Evolutionary conservation across 2,113 vertebrate species (phyloP).

Genomic region (Halcyon senegalensis): DNA sequence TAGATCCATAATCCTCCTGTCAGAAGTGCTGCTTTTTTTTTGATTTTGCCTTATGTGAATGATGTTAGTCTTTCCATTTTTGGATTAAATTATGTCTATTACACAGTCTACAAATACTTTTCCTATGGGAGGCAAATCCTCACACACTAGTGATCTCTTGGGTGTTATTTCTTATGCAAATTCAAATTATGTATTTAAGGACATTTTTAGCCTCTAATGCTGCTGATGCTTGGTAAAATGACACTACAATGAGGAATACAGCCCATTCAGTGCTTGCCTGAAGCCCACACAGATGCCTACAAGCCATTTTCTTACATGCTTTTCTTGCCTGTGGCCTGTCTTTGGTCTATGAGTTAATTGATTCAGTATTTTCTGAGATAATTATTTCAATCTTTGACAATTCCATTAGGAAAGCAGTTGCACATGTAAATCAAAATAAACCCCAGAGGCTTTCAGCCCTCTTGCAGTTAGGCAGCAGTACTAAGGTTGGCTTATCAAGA

Average conservation of each 20-base stretch:
- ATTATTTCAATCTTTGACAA: background rate
- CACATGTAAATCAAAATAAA: slow-evolving; percentile 13
- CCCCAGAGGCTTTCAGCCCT: background rate
- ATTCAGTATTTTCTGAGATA: slow-evolving; percentile 3
- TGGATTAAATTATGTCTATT: background rate
- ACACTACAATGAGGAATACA: background rate
- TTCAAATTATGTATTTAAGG: background rate
- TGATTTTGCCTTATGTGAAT: background rate
- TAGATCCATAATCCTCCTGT: background rate
- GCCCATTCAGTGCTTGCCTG: background rate
- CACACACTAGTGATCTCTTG: background rate
- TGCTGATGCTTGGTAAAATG: background rate
- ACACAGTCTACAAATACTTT: background rate
- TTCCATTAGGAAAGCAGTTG: background rate
- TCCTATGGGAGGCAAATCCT: background rate
- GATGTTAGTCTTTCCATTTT: background rate
- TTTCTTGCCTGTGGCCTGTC: background rate
- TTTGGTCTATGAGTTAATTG: slow-evolving; percentile 5
- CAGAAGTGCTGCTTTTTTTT: background rate
- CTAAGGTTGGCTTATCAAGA: slow-evolving; percentile 28
- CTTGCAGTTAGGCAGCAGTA: background rate
- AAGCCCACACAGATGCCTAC: background rate
- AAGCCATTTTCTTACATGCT: background rate
- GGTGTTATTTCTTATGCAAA: background rate
- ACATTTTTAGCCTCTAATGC: background rate